Base-by-base conservation (phyloP, 2,113 vertebrate species). In the Sarotherodon lohbergeri region DNA sequence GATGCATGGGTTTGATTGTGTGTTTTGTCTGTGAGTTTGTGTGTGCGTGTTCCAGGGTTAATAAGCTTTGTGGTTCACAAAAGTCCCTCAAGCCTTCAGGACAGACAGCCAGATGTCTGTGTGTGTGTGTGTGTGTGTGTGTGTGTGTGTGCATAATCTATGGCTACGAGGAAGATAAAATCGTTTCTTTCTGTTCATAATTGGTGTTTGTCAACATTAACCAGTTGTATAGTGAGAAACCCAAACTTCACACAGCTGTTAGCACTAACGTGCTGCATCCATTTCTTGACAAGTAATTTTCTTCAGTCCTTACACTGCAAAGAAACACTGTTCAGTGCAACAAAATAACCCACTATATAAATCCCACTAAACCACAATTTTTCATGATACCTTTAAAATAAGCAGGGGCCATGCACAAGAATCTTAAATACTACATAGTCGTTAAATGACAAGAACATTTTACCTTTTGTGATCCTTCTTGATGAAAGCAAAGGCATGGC, bases 51-150 rank as follows among this genome's bases (percentile, higher is more conserved):
- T 36, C 19, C 59, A 39, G 43, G 63, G 81, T 10, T 68, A 68
- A 68, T 68, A 68, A 83, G 61, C 48, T 54, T 36, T 24, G 81
- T 83, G 81, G 29, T 83, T 83, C 59, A 55, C 32, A 34, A 27
- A 13, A 39, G 34, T 57, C 79, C 79, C 54, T 56, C 8, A 80
- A 80, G 61, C 82, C 61, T 22, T 29, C 46, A 71, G 61, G 82
- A 39, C 29, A 71, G 59, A 54, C 4, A 0, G 2, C 61, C 14
- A 39, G 4, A 71, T 11, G 29, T 71, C 3, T 68, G 61, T 19
- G 17, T 19, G 52, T 55, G 52, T 6, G 52, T 52, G 48, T 9
- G 32, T 4, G 57, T 66, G 50, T 39, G 12, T 22, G 79, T 41
- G 54, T 8, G 57, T 6, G 14, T 32, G 14, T 6, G 57, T 6